Conservation (phyloP, 2,888 invertebrate species). For the Branchellion lobata region DNA sequence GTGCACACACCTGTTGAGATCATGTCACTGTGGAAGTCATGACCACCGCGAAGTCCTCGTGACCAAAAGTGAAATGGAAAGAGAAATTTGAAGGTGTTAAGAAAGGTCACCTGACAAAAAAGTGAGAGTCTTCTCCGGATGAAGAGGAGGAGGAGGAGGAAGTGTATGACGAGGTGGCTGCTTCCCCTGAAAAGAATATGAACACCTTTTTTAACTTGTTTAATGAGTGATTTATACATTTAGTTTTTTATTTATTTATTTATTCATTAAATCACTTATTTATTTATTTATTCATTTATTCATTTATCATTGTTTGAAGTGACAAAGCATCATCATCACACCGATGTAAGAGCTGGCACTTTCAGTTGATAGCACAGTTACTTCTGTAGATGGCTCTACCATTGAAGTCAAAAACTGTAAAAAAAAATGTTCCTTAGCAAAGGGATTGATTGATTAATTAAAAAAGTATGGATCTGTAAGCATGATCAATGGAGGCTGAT, state of each 20-base stretch:
- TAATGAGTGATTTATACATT: too few relatives aligned
- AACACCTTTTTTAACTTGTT: too few relatives aligned
- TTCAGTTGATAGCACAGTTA: background rate
- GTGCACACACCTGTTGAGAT: background rate
- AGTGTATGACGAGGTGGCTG: background rate
- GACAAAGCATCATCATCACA: too few relatives aligned
- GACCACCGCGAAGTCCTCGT: background rate
- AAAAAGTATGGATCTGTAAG: too few relatives aligned
- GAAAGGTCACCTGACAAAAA: background rate
- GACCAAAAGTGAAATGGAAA: background rate
- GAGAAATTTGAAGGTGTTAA: too few relatives aligned
- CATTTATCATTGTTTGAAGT: too few relatives aligned
- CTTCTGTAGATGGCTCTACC: background rate
- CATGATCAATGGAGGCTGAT: too few relatives aligned
- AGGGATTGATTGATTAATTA: background rate
- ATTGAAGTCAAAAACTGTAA: background rate
- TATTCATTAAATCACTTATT: too few relatives aligned
- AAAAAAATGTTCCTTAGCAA: background rate
- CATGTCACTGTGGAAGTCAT: too few relatives aligned
- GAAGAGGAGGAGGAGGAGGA: background rate
- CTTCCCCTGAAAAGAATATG: too few relatives aligned
- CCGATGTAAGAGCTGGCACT: background rate
- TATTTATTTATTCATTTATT: too few relatives aligned
- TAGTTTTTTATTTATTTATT: too few relatives aligned
- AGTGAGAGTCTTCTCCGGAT: background rate